A percentile compares a stretch with the other conserved stretches of the same genome.
Evolutionary conservation across 2,113 vertebrate genomes (phyloP).

Genomic region (Calypte anna): DNA sequence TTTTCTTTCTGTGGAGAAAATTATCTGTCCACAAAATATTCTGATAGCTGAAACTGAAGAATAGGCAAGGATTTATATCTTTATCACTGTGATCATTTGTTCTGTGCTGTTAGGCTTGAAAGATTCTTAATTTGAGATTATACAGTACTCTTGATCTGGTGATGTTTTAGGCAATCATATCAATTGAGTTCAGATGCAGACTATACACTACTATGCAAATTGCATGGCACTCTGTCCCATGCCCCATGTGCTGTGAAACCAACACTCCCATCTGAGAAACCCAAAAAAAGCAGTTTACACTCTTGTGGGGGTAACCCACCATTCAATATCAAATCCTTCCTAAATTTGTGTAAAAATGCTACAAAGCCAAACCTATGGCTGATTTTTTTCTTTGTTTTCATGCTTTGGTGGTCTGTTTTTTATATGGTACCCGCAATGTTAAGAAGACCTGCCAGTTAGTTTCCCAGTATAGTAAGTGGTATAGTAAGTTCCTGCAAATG

Average conservation of each 20-base stretch:
- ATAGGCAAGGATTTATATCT: background rate
- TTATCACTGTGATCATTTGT: background rate
- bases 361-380: background rate
- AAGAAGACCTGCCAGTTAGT: background rate
- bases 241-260: background rate
- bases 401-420: background rate
- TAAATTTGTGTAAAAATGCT: background rate
- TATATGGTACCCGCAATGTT: background rate
- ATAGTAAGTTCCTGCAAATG: background rate
- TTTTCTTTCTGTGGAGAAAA: conserved; percentile 15
- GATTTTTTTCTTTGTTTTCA: background rate
- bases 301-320: background rate
- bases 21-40: background rate
- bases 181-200: background rate
- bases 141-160: background rate
- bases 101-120: background rate
- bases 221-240: accelerated
- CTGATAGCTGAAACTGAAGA: background rate
- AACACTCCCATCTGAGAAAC: background rate
- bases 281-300: accelerated
- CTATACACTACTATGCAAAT: background rate
- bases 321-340: background rate
- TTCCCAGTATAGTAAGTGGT: background rate
- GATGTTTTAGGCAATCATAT: background rate
- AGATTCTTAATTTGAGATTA: background rate